A percentile compares a stretch with the other conserved stretches of the same genome.
Conservation (phyloP, 35 echinoderm and acorn worm species). For the Lytechinus variegatus region DNA sequence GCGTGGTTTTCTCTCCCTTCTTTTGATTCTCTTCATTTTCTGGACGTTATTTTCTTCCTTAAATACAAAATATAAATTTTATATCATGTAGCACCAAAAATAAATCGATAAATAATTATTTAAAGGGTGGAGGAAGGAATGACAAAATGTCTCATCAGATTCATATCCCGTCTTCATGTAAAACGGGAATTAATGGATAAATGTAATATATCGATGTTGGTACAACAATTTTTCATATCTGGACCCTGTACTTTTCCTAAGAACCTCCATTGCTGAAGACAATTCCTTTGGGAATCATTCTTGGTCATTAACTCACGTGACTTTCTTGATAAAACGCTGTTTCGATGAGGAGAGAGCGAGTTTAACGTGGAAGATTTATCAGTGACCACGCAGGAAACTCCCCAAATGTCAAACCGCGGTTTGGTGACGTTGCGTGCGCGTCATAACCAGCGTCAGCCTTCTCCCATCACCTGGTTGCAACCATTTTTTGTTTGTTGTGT, state of each 20-base stretch:
- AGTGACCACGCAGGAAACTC: not conserved
- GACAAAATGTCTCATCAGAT: no score
- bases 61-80: no score
- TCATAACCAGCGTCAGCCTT: not conserved
- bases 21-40: no score
- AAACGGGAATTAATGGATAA: no score
- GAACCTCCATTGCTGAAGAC: not conserved
- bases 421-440: conserved; percentile 1
- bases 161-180: no score
- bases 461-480: not conserved
- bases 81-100: no score
- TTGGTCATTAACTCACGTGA: not conserved
- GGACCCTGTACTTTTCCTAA: not conserved
- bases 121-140: no score
- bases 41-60: no score
- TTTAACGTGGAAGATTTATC: not conserved
- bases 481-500: not conserved
- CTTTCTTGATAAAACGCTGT: not conserved
- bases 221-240: no score
- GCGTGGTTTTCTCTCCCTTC: no score
- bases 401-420: not conserved
- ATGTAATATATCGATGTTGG: no score
- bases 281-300: not conserved
- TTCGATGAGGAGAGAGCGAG: not conserved
- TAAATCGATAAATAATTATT: no score